Percentiles rank a stretch among this genome's conserved stretches.
Evolutionary conservation across 2,888 invertebrate genomes (phyloP).

Genomic region (Rhamnusium bicolor): DNA sequence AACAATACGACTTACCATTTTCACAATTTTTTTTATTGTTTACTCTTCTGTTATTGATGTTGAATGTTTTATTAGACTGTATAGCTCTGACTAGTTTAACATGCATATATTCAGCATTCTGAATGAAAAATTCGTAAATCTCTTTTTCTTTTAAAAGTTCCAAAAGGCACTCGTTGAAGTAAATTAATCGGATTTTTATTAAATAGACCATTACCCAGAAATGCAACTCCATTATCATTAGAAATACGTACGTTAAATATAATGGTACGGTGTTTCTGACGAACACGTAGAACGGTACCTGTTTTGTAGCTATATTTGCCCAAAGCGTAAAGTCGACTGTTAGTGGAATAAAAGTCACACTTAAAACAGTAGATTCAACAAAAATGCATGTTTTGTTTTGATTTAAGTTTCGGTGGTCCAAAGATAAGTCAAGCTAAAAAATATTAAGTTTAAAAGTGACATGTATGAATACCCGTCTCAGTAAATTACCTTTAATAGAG

Average conservation of each 20-base stretch:
- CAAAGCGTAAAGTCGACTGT: background rate
- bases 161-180: constrained; percentile 5
- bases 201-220: constrained; percentile 32
- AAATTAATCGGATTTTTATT: background rate
- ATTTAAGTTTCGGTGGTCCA: background rate
- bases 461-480: too few species aligned
- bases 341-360: background rate
- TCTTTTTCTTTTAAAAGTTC: constrained; percentile 1
- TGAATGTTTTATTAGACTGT: background rate
- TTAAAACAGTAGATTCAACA: background rate
- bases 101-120: constrained; percentile 1
- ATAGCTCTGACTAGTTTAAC: background rate
- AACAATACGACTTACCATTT: background rate
- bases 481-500: too few species aligned
- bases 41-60: background rate
- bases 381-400: background rate
- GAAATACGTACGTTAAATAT: constrained; percentile 24
- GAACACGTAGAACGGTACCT: background rate
- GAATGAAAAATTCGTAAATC: background rate
- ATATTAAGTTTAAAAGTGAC: too few species aligned
- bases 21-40: background rate
- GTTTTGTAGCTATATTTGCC: background rate
- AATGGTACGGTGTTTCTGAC: constrained; percentile 12
- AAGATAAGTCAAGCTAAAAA: background rate
- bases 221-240: constrained; percentile 24